Conservation (phyloP, 2,888 invertebrate species). For the Euzophera pinguis region DNA sequence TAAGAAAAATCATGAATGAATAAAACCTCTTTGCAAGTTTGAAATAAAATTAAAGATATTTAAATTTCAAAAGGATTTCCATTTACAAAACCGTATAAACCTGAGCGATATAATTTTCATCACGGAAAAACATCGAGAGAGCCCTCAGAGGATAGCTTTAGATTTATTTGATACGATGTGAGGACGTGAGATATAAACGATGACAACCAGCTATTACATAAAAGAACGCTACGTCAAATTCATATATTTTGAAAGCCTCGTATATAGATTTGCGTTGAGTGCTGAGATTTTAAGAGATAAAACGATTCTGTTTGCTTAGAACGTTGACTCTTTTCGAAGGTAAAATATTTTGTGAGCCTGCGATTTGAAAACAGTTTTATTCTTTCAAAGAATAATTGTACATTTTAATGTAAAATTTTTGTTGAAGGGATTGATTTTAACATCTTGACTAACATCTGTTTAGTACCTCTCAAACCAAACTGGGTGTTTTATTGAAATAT, state of each 20-base stretch:
- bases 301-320: not conserved
- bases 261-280: not conserved
- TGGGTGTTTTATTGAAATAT: no score
- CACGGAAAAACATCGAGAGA: conserved; percentile 5
- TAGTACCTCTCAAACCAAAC: no score
- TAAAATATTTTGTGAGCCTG: not conserved
- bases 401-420: no score
- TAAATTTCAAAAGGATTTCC: not conserved
- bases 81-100: not conserved
- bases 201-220: conserved; percentile 6
- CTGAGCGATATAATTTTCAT: conserved; percentile 7
- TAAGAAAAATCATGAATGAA: not conserved
- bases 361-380: not conserved
- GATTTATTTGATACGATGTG: conserved; percentile 14
- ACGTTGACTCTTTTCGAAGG: not conserved
- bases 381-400: no score
- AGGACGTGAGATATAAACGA: conserved; percentile 11
- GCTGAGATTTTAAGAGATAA: not conserved
- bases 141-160: conserved; percentile 1
- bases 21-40: no score
- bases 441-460: no score
- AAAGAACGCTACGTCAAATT: conserved; percentile 7
- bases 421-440: no score
- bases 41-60: not conserved
- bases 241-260: not conserved